These are phyloP conservation scores for Drosophila robusta DNA, from an alignment of 2,888 invertebrate genomes.

Conservation along the genomic window DNA sequence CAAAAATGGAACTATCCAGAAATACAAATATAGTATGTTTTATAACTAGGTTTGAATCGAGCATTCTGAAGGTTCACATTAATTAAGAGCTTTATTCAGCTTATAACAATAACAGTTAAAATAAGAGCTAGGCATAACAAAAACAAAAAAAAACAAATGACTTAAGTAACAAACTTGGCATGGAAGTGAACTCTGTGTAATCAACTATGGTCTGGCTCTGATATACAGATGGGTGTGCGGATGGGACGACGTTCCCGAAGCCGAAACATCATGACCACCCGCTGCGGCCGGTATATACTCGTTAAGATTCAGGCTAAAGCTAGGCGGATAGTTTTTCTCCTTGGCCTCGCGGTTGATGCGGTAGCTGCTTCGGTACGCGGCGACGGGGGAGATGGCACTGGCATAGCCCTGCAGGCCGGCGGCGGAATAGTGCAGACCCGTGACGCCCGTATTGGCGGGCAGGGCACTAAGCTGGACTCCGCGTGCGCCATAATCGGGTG, in stretches of 20 bases:
- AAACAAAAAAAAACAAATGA: conserved; percentile 19
- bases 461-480: conserved; percentile 59
- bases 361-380: conserved; percentile 74
- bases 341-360: conserved; percentile 83
- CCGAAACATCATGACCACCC: conserved; percentile 45
- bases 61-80: too few relatives aligned
- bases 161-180: conserved; percentile 43
- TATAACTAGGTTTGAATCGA: too few relatives aligned
- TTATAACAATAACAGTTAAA: too few relatives aligned
- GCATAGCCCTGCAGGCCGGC: conserved; percentile 75
- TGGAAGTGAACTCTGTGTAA: not conserved
- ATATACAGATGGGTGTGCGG: conserved; percentile 52
- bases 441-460: conserved; percentile 46
- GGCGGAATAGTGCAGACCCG: conserved; percentile 57
- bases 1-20: too few relatives aligned
- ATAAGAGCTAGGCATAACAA: not conserved
- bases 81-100: too few relatives aligned
- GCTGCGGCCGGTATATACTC: conserved; percentile 81
- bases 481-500: conserved; percentile 60
- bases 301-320: conserved; percentile 81
- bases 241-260: conserved; percentile 23
- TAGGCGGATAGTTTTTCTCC: conserved; percentile 66
- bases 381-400: conserved; percentile 42
- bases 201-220: conserved; percentile 61
- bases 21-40: too few relatives aligned